phyloP scores from a whole-genome alignment of 2,113 vertebrate genomes.

The Terrapene triunguis region DNA sequence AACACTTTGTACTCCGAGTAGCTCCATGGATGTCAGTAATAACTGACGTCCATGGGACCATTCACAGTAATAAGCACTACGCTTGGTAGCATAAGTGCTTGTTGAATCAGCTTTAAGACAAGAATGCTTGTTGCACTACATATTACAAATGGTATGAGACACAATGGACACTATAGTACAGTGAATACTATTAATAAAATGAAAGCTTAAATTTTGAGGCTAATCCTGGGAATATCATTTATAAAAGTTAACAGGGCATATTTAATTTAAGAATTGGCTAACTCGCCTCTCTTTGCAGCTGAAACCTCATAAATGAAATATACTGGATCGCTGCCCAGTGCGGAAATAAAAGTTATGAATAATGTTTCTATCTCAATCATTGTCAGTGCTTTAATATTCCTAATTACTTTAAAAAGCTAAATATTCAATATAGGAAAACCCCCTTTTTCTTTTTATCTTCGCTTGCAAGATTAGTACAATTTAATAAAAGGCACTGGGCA shows the following conservation, averaged over 20 bases:
- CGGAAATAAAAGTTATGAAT: slow-evolving; percentile 98
- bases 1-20: background rate
- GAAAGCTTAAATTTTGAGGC: slow-evolving; percentile 79
- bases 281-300: slow-evolving; percentile 89
- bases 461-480: slow-evolving; percentile 77
- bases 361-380: slow-evolving; percentile 96
- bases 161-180: slow-evolving; percentile 41
- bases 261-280: slow-evolving; percentile 99
- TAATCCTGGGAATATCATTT: slow-evolving; percentile 89
- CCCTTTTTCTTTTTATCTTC: slow-evolving; percentile 80
- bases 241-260: slow-evolving; percentile 92
- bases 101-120: background rate
- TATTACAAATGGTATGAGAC: background rate
- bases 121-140: background rate
- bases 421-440: slow-evolving; percentile 83
- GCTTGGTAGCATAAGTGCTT: background rate
- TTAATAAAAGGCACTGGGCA: slow-evolving; percentile 74
- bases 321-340: slow-evolving; percentile 92
- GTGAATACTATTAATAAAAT: slow-evolving; percentile 77
- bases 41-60: background rate
- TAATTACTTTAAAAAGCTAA: slow-evolving; percentile 91
- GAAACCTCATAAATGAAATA: slow-evolving; percentile 98
- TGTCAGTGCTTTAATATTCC: slow-evolving; percentile 93
- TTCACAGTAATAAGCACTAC: background rate
- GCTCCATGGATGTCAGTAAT: background rate